Conservation (phyloP, 2,797 vertebrate species). For the Clamator glandarius region DNA sequence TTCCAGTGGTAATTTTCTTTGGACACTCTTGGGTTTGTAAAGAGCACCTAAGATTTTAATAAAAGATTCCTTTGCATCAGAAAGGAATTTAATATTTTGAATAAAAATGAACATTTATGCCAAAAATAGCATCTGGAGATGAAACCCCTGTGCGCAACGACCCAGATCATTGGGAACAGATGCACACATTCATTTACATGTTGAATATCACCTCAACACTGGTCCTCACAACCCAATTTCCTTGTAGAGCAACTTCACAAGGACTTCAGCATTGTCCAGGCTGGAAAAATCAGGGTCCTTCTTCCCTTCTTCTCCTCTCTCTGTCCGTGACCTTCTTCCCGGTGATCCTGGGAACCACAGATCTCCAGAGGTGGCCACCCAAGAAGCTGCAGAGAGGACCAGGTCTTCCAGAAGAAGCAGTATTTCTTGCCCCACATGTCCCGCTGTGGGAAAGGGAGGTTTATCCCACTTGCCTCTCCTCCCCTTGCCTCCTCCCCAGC, state of each 20-base stretch:
- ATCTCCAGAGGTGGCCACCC: background rate
- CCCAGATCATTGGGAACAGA: background rate
- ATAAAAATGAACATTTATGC: background rate
- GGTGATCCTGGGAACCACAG: background rate
- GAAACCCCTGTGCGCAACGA: background rate
- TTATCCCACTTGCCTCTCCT: background rate
- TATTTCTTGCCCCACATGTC: background rate
- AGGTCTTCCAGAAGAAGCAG: background rate
- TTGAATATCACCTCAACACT: background rate
- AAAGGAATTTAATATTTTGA: background rate
- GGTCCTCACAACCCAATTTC: background rate
- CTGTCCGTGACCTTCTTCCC: background rate
- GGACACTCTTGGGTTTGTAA: background rate
- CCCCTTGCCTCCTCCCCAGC: background rate
- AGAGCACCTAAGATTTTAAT: background rate
- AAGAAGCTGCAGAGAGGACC: background rate
- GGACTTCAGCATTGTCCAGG: background rate
- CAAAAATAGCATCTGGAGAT: background rate
- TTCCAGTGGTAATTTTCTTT: background rate
- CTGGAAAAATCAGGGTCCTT: background rate
- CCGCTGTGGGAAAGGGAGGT: background rate
- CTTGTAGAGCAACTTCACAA: background rate
- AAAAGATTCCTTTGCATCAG: too few species aligned
- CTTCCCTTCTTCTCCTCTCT: background rate
- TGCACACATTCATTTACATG: accelerated